phyloP scores from a whole-genome alignment of 92 coral and sea anemone genomes.

The Epizoanthus rinbou region DNA sequence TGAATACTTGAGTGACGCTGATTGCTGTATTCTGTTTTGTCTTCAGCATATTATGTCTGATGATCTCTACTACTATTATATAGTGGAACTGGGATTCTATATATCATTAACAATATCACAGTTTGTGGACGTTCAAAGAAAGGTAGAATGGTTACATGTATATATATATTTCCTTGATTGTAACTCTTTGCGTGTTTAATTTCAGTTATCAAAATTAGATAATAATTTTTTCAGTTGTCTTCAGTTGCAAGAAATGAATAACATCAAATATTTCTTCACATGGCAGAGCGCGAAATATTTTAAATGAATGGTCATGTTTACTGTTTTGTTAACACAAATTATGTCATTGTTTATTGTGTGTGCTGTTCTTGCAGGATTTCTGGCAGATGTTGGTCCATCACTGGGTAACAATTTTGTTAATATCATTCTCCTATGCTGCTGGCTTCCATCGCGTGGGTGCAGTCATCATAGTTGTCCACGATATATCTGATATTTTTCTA shows the following conservation, averaged over 20 bases:
- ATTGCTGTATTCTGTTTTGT: neutral
- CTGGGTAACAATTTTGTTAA: slow-evolving; percentile 75
- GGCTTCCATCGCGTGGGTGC: slow-evolving; percentile 89
- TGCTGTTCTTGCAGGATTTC: slow-evolving; percentile 75
- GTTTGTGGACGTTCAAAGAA: slow-evolving; percentile 95
- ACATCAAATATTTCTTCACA: neutral
- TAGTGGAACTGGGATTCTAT: slow-evolving; percentile 87
- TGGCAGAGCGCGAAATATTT: neutral
- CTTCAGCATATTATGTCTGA: slow-evolving; percentile 70
- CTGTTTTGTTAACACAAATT: neutral
- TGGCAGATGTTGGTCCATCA: slow-evolving; percentile 97
- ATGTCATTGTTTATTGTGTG: neutral
- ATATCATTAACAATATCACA: slow-evolving; percentile 82
- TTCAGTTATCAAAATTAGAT: neutral
- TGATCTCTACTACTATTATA: slow-evolving; percentile 78
- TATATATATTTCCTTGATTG: neutral
- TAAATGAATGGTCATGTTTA: neutral
- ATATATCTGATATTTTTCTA: slow-evolving; percentile 85
- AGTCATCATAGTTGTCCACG: slow-evolving; percentile 83
- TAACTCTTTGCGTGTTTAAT: neutral
- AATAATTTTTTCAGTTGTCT: neutral
- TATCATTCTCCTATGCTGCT: slow-evolving; percentile 70
- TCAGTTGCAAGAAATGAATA: neutral
- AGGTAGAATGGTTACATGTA: slow-evolving; percentile 53
- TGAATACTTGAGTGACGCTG: neutral